Evolutionary conservation across 2,113 vertebrate genomes (phyloP), one percentile per base, ranked within the genome.

Genomic region (Hyla sarda): DNA sequence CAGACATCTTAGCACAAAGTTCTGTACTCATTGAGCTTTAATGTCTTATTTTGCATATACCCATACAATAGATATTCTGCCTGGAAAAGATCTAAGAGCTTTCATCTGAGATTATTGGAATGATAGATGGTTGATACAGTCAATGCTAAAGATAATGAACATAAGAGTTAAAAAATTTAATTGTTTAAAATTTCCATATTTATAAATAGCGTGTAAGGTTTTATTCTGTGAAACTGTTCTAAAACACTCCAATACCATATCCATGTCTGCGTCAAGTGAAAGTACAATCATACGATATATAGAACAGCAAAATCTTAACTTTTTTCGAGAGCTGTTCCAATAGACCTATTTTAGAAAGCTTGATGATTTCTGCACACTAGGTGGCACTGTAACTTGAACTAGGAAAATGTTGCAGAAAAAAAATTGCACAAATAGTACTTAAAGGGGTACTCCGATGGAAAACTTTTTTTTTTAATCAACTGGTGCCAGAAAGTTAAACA

Each of bases 11-110:
- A 30, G 30, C 72, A n/a, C 21, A 75, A 21, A 48, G 73, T 50
- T 48, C 72, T 48, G 41, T 19, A 50, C 23, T 75, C 45, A 21
- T 11, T 28, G n/a, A 48, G 72, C 41, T 74, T 74, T 74, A 47
- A 74, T 74, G 37, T 74, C 23, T 74, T 74, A 74, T 47, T 74
- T 74, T 74, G 41, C 71, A 74, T 74, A 41, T 41, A 47, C 23
- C 50, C 45, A 75, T 75, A 50, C 11, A 28, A 75, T 50, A 25
- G 25, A 75, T 50, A 50, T 75, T 50, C 13, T 75, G 8, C 45
- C 12, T 25, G 23, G 41, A 25, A 45, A 75, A 25, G 13, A 17
- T 75, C 72, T 75, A 25, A 48, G 45, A 28, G 45, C 72, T 75
- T 75, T 75, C 23, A 75, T 75, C 72, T 75, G 5, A 1, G n/a